Evolutionary conservation across 1,140 invertebrate genomes (phyloP).

Genomic region (Battus philenor): DNA sequence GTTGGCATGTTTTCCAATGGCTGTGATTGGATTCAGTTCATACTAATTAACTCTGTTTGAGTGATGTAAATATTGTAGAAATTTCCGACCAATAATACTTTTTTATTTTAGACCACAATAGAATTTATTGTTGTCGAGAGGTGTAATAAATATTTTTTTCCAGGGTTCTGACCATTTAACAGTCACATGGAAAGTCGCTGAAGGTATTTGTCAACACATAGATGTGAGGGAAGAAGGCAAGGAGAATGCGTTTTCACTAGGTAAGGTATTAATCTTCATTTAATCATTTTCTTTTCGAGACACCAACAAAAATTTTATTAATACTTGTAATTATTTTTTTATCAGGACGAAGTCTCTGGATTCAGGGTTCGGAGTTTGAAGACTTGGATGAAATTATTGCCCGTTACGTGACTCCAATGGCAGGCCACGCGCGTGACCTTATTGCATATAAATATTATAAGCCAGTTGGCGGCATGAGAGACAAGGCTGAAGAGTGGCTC

Average conservation of each 20-base stretch:
- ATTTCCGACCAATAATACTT: no score
- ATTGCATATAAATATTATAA: constrained; percentile 94
- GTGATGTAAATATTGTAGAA: no score
- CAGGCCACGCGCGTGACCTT: constrained; percentile 92
- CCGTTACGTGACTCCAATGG: constrained; percentile 97
- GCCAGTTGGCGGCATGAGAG: constrained; percentile 83
- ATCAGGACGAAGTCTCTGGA: constrained; percentile 86
- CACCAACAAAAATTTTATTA: constrained; percentile 20
- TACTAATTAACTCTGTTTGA: no score
- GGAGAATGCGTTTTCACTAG: constrained; percentile 96
- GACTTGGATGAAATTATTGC: constrained; percentile 99
- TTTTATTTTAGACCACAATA: neutral
- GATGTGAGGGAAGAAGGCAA: constrained; percentile 97
- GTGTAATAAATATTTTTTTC: constrained; percentile 20
- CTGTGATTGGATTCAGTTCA: no score
- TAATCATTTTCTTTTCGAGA: neutral
- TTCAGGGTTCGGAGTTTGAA: constrained; percentile 95
- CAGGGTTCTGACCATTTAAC: constrained; percentile 95
- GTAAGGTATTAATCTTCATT: constrained; percentile 72
- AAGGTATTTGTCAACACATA: constrained; percentile 96
- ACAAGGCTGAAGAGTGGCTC: constrained; percentile 91
- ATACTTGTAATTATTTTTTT: constrained; percentile 13
- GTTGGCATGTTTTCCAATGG: no score
- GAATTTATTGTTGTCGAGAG: neutral
- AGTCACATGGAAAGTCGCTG: constrained; percentile 98